These are phyloP conservation scores for Zalophus californianus DNA, from an alignment of 2,797 vertebrate genomes.

Conservation along the genomic window DNA sequence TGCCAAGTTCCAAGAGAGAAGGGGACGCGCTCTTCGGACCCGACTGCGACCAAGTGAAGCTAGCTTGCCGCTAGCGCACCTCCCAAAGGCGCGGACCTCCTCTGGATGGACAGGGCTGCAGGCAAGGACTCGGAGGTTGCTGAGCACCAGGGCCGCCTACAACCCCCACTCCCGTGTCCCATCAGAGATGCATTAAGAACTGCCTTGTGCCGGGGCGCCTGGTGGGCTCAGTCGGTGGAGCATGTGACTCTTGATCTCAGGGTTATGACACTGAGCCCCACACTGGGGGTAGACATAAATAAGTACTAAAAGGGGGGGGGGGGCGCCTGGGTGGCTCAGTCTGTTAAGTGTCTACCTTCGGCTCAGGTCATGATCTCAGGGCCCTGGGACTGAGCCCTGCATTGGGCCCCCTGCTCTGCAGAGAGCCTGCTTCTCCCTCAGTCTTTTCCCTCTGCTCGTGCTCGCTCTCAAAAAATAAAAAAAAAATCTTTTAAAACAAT, in stretches of 20 bases:
- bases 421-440: neutral
- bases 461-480: neutral
- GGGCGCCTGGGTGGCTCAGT: neutral
- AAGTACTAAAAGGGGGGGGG: too few relatives aligned
- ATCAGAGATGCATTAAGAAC: accelerated
- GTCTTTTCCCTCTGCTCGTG: accelerated
- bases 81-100: accelerated
- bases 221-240: neutral
- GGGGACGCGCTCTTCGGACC: neutral
- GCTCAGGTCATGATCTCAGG: neutral
- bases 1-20: neutral
- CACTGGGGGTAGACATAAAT: neutral
- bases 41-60: neutral
- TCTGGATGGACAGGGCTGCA: accelerated
- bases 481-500: too few relatives aligned
- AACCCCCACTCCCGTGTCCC: neutral
- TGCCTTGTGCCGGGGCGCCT: neutral
- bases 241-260: neutral
- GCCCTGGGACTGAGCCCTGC: neutral
- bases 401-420: neutral
- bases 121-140: neutral
- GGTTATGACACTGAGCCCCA: neutral
- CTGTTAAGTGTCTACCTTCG: neutral
- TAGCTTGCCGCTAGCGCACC: accelerated
- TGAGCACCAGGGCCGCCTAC: accelerated